Base-by-base conservation (phyloP, 1,140 invertebrate genomes). In the Stegodyphus dumicola region DNA sequence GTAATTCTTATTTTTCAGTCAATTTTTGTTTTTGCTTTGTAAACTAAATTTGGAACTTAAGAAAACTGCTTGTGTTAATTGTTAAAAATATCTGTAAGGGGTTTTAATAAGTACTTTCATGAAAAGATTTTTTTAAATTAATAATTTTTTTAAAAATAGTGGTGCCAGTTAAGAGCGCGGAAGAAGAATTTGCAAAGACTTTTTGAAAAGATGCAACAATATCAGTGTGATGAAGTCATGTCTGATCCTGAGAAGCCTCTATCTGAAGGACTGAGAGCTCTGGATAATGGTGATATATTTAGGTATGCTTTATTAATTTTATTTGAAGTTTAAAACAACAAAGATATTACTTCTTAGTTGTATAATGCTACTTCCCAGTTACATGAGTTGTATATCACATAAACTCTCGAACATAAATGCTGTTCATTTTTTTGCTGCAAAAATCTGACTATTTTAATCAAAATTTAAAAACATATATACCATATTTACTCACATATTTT, bases 171-270 rank as follows among this genome's bases (percentile, higher is more conserved):
- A 53, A 93, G 94, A 87, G 93, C 93, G n/a, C 92, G 98, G 0
- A 99, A 98, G 89, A 93, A 94, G 80, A 97, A 96, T 88, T 89
- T 99, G 0, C 90, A 95, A 6, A 92, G 93, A 69, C 90, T 99
- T 5, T 95, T 99, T 90, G 94, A 96, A 88, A 97, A 97, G 88
- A 99, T 99, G 97, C 93, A 95, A 52, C 94, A 95, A 13, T 99
- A 95, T 90, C 97, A 99, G 90, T 90, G 94, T 76, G 96, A 98
- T 86, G 93, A 94, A 74, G 92, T 98, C 5, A 95, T 95, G 92
- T 93, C 93, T 80, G 94, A 97, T 89, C 93, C 94, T 0, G 96
- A 98, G 78, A 95, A 95, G 7, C 94, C 95, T 0, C 91, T 98
- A 60, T 94, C 95, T 0, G 96, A 97, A 9, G 94, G 94, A 89